phyloP scores from a whole-genome alignment of 2,888 invertebrate species.

The Brachynemurus nebulosus region DNA sequence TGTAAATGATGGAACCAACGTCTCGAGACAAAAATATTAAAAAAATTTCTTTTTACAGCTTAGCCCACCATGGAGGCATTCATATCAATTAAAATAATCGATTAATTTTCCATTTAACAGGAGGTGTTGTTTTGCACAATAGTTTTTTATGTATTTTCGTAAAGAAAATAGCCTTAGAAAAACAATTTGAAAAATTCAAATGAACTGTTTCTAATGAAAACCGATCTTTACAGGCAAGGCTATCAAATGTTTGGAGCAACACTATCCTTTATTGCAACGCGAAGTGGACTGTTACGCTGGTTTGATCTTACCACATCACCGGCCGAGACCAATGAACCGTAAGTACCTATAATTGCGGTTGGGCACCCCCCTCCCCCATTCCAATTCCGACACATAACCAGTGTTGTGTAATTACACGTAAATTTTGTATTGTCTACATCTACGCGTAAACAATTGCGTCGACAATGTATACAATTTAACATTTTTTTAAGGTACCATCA shows the following conservation, averaged over 20 bases:
- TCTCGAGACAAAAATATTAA: too few species aligned
- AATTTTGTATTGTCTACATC: too few species aligned
- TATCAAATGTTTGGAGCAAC: conserved; percentile 76
- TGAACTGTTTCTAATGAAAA: neutral
- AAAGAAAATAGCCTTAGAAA: neutral
- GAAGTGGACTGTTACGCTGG: conserved; percentile 81
- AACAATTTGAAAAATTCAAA: neutral
- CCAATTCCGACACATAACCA: too few species aligned
- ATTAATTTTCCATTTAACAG: neutral
- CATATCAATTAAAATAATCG: neutral
- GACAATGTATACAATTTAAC: too few species aligned
- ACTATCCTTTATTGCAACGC: conserved; percentile 77
- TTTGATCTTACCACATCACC: conserved; percentile 51
- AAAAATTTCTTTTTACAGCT: neutral
- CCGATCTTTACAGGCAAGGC: conserved; percentile 60
- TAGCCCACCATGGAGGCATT: neutral
- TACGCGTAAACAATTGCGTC: too few species aligned
- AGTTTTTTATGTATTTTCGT: neutral
- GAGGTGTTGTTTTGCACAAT: too few species aligned
- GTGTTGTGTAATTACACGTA: too few species aligned
- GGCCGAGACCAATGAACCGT: conserved; percentile 53
- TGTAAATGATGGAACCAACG: too few species aligned
- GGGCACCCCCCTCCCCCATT: too few species aligned
- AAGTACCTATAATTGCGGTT: too few species aligned
- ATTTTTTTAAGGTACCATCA: too few species aligned